Evolutionary conservation across 1,140 invertebrate species (phyloP), one percentile per base, ranked within the genome.

Genomic region (Berghia stephanieae): DNA sequence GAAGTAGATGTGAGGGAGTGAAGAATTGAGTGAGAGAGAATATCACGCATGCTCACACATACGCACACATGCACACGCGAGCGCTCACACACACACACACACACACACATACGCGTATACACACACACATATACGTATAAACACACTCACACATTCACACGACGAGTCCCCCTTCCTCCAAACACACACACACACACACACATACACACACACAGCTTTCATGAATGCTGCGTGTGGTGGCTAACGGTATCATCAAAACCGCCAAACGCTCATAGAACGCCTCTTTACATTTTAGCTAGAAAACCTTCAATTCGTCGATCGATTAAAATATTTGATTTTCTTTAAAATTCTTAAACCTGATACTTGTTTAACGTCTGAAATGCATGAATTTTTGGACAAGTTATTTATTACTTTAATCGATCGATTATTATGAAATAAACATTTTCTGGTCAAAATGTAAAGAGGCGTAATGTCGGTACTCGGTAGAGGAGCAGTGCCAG

Each of bases 151-250:
- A 6, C 55, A 60, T 31, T 16, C 46, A 49, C 13, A 13, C 13
- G 13, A n/a, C n/a, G 46, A 16, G 46, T 49, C n/a, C n/a, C 13
- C n/a, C 13, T 49, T 49, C 46, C 13, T 3, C 55, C 6, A 3
- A 57, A 57, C 34, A 24, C 18, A 57, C 55, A 57, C 55, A 57
- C 3, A 57, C 3, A 57, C 3, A 57, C 16, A 16, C 55, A 57
- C 55, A 57, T 31, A 57, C 55, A 57, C 55, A 57, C 55, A 57
- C 55, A 57, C 55, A 57, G n/a, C n/a, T n/a, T n/a, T n/a, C n/a
- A n/a, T n/a, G n/a, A n/a, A n/a, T n/a, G n/a, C n/a, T n/a, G n/a
- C n/a, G n/a, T n/a, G n/a, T n/a, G n/a, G n/a, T n/a, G n/a, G n/a
- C n/a, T n/a, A n/a, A n/a, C n/a, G n/a, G n/a, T n/a, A n/a, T n/a